Percentiles rank a stretch among this genome's conserved stretches.
phyloP scores from a whole-genome alignment of 2,888 invertebrate species.

The Cantharis rufa region DNA sequence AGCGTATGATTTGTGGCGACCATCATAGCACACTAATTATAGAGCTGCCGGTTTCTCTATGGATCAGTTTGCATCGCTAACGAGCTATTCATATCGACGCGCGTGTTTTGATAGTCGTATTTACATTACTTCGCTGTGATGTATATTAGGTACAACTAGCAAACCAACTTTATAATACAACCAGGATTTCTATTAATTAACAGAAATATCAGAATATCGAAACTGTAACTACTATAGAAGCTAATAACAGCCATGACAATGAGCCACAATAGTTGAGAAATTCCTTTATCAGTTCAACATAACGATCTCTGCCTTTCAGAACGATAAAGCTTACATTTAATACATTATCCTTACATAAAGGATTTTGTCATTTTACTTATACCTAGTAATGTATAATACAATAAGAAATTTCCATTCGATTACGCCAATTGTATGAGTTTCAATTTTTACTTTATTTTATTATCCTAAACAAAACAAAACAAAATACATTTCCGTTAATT shows the following conservation, averaged over 20 bases:
- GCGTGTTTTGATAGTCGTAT: constrained; percentile 31
- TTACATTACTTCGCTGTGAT: constrained; percentile 23
- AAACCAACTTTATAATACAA: constrained; percentile 7
- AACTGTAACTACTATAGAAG: constrained; percentile 23
- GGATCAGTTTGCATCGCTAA: constrained; percentile 34
- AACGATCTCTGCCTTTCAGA: neutral
- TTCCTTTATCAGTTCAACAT: constrained; percentile 1
- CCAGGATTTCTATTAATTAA: constrained; percentile 28
- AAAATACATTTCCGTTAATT: neutral
- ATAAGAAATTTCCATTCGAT: neutral
- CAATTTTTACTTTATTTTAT: neutral
- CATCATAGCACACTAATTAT: constrained; percentile 29
- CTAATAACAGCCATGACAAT: constrained; percentile 20
- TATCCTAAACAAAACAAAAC: neutral
- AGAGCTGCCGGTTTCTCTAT: constrained; percentile 27
- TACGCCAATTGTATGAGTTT: neutral
- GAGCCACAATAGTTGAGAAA: neutral
- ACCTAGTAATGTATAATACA: neutral
- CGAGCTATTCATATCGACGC: constrained; percentile 38
- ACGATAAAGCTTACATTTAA: constrained; percentile 1
- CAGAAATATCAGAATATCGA: constrained; percentile 22
- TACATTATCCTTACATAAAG: constrained; percentile 1
- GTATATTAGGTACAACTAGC: neutral
- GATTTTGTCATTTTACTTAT: neutral
- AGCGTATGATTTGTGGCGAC: constrained; percentile 28